Evolutionary conservation across 2,113 vertebrate genomes (phyloP).

Genomic region (Thunnus thynnus): DNA sequence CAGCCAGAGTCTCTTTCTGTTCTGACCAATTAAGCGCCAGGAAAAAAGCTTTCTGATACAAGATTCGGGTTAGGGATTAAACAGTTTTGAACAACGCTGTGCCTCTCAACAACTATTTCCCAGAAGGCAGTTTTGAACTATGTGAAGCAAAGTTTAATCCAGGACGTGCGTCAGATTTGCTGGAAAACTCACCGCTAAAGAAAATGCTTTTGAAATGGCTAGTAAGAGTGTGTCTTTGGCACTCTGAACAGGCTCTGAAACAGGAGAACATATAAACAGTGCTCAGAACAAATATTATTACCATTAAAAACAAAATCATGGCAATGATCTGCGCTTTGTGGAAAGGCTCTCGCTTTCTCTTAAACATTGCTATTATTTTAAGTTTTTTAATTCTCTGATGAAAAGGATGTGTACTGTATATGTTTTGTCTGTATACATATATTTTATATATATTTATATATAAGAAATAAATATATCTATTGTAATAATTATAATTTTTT

Average conservation of each 20-base stretch:
- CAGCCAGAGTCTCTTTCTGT: constrained; percentile 43
- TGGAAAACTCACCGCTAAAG: constrained; percentile 34
- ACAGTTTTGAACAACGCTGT: constrained; percentile 16
- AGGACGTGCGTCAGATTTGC: constrained; percentile 28
- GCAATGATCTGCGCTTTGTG: constrained; percentile 61
- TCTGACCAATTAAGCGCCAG: constrained; percentile 27
- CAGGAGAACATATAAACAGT: constrained; percentile 46
- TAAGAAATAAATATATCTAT: constrained; percentile 72
- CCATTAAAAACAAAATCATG: constrained; percentile 49
- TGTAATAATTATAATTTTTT: constrained; percentile 60
- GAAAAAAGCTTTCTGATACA: constrained; percentile 15
- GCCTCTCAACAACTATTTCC: constrained; percentile 45
- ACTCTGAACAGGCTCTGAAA: constrained; percentile 64
- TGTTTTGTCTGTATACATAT: constrained; percentile 65
- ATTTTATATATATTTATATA: constrained; percentile 57
- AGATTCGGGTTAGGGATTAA: constrained; percentile 13
- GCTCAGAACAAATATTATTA: constrained; percentile 39
- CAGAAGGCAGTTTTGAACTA: constrained; percentile 39
- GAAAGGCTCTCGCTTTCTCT: constrained; percentile 63
- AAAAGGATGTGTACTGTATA: constrained; percentile 63
- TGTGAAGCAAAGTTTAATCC: constrained; percentile 36
- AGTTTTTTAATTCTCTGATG: constrained; percentile 46
- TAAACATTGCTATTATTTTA: constrained; percentile 47
- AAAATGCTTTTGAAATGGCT: constrained; percentile 31
- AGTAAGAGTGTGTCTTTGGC: constrained; percentile 65